Conservation (phyloP, 2,797 vertebrate species). For the Discoglossus pictus region DNA sequence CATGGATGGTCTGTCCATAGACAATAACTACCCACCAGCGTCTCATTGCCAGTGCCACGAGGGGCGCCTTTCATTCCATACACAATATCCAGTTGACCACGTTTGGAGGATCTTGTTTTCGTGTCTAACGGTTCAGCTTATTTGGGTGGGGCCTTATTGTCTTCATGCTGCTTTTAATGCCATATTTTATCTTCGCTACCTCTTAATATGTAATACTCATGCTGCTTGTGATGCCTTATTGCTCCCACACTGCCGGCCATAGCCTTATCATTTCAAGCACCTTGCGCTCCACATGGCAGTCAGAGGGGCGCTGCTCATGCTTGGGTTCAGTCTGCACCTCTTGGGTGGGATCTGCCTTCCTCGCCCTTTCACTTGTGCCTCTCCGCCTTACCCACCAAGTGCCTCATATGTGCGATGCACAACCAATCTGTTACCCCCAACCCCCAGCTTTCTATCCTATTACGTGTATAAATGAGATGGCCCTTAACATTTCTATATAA, state of each 20-base stretch:
- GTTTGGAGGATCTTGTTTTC: conserved; percentile 32
- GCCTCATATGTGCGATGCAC: conserved; percentile 30
- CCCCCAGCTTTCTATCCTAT: background rate
- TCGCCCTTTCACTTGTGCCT: background rate
- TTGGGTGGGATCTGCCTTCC: background rate
- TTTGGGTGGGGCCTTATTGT: conserved; percentile 54
- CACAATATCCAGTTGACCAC: background rate
- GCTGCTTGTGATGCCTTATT: conserved; percentile 31
- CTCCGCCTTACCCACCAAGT: conserved; percentile 26
- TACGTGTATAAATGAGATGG: background rate
- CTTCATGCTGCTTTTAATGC: conserved; percentile 53
- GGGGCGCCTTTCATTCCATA: conserved; percentile 52
- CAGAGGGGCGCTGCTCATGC: background rate
- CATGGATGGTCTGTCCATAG: too few species aligned
- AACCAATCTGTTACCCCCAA: conserved; percentile 11
- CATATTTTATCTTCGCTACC: conserved; percentile 47
- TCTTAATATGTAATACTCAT: background rate
- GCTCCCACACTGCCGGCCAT: background rate
- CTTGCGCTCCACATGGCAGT: background rate
- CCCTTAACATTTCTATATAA: conserved; percentile 39
- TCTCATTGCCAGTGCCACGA: conserved; percentile 1
- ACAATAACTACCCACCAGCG: conserved; percentile 4
- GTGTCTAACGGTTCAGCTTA: conserved; percentile 27
- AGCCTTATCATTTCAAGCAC: background rate
- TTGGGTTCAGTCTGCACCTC: background rate